These are phyloP conservation scores for Isurus oxyrinchus DNA, from an alignment of 2,113 vertebrate species.

Conservation along the genomic window DNA sequence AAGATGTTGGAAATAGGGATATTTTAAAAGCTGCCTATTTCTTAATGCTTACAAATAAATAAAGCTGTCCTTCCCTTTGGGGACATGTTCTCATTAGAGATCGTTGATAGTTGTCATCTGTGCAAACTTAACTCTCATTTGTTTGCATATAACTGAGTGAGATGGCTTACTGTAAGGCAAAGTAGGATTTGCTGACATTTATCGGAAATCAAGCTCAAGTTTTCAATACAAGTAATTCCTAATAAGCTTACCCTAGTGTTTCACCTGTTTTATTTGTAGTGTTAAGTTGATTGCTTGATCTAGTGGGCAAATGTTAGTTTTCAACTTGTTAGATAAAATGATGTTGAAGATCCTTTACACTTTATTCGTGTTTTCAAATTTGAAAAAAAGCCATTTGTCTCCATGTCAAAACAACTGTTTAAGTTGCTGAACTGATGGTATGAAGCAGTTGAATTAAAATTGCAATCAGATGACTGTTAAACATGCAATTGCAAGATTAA, in stretches of 20 bases:
- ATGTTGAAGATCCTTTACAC: not conserved
- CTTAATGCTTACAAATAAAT: not conserved
- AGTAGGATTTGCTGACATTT: too few species aligned
- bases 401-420: not conserved
- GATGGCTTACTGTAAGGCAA: too few species aligned
- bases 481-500: not conserved
- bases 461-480: not conserved
- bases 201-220: not conserved
- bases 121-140: too few species aligned
- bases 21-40: not conserved
- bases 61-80: too few species aligned
- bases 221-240: not conserved
- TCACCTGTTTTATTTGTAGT: not conserved
- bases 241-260: not conserved
- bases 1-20: not conserved
- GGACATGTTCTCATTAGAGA: too few species aligned
- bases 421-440: not conserved
- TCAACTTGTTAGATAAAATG: not conserved
- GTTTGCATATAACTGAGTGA: too few species aligned
- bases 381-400: not conserved
- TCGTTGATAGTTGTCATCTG: too few species aligned
- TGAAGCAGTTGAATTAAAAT: not conserved
- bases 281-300: not conserved
- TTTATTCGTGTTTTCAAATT: not conserved
- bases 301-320: not conserved